phyloP scores from a whole-genome alignment of 2,888 invertebrate species.

The Lepetodrilus schrolli region DNA sequence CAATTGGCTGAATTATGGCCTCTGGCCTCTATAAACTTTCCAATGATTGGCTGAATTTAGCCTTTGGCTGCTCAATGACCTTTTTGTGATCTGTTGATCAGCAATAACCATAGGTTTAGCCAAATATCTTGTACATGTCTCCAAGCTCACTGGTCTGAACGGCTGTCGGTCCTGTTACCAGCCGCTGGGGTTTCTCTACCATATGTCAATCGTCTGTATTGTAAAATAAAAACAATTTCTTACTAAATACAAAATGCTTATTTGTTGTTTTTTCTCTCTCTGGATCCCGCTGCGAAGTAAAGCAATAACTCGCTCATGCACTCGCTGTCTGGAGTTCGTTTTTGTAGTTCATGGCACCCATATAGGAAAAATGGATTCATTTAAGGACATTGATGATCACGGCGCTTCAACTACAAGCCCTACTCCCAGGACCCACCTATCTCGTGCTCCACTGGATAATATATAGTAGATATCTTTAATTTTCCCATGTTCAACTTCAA shows the following conservation, averaged over 20 bases:
- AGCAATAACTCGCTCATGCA: no score
- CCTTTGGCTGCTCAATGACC: constrained; percentile 27
- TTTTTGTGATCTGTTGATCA: constrained; percentile 26
- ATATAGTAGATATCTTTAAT: no score
- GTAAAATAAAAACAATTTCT: constrained; percentile 26
- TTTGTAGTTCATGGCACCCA: no score
- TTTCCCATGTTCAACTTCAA: no score
- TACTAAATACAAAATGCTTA: constrained; percentile 10
- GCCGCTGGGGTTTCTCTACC: constrained; percentile 7
- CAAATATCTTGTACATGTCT: neutral
- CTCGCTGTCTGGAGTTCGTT: no score
- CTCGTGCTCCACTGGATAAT: no score
- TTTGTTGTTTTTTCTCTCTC: neutral
- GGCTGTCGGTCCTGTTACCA: neutral
- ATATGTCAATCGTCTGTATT: constrained; percentile 23
- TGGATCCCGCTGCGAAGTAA: no score
- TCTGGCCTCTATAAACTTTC: constrained; percentile 17
- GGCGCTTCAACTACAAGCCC: no score
- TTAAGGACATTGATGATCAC: no score
- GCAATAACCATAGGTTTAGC: constrained; percentile 26
- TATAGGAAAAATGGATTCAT: no score
- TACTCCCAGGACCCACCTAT: no score
- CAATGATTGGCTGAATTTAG: constrained; percentile 26
- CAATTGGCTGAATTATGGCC: constrained; percentile 11
- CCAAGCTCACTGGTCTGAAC: constrained; percentile 4